Conservation (phyloP, 2,797 vertebrate species). For the Falco cherrug region DNA sequence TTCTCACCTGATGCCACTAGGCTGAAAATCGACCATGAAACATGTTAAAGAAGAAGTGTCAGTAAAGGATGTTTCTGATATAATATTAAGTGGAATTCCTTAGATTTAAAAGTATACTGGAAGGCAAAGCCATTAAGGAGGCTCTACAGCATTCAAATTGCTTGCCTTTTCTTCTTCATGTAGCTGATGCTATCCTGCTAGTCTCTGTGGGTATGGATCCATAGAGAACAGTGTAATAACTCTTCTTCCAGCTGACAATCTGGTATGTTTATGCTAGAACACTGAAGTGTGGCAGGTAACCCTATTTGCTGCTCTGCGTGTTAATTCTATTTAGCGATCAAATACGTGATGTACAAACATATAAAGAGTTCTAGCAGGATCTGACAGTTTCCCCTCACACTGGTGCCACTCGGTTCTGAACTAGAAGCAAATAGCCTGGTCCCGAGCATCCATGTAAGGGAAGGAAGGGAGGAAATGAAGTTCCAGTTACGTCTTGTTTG, state of each 20-base stretch:
- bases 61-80: neutral
- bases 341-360: neutral
- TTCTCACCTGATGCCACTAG: neutral
- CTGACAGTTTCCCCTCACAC: neutral
- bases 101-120: neutral
- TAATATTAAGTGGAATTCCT: neutral
- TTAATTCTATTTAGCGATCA: neutral
- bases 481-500: neutral
- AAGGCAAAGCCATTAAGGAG: neutral
- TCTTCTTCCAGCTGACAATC: neutral
- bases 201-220: neutral
- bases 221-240: neutral
- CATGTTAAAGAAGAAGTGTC: neutral
- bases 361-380: neutral
- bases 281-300: neutral
- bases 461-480: neutral
- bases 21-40: neutral
- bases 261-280: neutral
- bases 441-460: neutral
- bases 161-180: accelerated
- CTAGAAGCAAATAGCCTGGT: neutral
- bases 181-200: neutral
- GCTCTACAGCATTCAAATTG: neutral
- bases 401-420: neutral
- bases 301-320: neutral